These are phyloP conservation scores for Agrotis segetum DNA, from an alignment of 2,888 invertebrate species.

Conservation along the genomic window DNA sequence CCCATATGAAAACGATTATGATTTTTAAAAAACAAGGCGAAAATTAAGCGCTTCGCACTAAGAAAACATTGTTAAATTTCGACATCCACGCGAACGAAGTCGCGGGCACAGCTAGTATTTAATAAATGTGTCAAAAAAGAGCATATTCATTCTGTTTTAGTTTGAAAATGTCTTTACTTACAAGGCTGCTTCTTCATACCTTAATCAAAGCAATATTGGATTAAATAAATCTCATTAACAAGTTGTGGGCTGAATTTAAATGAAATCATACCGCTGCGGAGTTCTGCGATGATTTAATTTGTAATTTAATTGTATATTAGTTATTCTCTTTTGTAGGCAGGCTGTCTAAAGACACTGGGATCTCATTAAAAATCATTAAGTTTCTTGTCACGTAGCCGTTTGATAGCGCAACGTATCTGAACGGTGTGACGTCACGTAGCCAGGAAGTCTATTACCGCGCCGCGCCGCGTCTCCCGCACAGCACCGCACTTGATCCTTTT, in stretches of 20 bases:
- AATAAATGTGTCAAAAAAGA: conserved; percentile 3
- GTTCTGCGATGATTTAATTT: conserved; percentile 42
- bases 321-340: conserved; percentile 44
- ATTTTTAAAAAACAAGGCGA: too few species aligned
- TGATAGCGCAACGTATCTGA: conserved; percentile 64
- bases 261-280: conserved; percentile 42
- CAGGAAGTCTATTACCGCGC: conserved; percentile 78
- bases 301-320: conserved; percentile 53
- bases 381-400: conserved; percentile 66
- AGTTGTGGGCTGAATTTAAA: conserved; percentile 46
- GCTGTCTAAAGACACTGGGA: conserved; percentile 40
- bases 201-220: conserved; percentile 41
- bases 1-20: too few species aligned
- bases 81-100: too few species aligned
- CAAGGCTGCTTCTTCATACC: conserved; percentile 25
- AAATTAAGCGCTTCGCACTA: too few species aligned
- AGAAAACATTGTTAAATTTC: too few species aligned
- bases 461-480: conserved; percentile 49
- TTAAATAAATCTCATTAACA: conserved; percentile 49
- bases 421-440: conserved; percentile 75
- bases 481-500: conserved; percentile 82
- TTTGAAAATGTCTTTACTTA: conserved; percentile 19
- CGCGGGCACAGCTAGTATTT: conserved; percentile 1
- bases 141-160: conserved; percentile 6
- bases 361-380: conserved; percentile 58